Evolutionary conservation across 2,113 vertebrate species (phyloP).

Genomic region (Mesembrinibis cayennensis): DNA sequence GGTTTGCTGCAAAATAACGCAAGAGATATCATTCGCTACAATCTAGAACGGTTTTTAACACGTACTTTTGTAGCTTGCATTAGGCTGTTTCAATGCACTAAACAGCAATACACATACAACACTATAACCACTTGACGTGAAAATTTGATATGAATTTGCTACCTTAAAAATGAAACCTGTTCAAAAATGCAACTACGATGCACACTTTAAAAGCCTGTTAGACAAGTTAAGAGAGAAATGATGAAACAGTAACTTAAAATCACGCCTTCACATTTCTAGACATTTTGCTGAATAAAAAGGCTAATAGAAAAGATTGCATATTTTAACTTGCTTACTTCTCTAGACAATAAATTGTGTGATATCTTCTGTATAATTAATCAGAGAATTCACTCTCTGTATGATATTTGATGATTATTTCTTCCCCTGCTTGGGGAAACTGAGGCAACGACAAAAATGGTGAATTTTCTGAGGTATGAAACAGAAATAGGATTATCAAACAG

Average conservation of each 20-base stretch:
- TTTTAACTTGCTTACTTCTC: background rate
- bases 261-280: background rate
- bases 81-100: background rate
- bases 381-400: background rate
- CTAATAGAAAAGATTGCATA: background rate
- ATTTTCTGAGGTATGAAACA: background rate
- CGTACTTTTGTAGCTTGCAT: background rate
- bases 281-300: background rate
- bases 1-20: background rate
- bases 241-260: background rate
- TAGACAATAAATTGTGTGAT: background rate
- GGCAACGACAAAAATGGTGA: background rate
- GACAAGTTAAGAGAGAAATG: background rate
- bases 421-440: background rate
- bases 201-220: background rate
- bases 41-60: background rate
- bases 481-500: background rate
- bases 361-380: background rate
- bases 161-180: background rate
- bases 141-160: background rate
- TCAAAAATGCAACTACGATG: background rate
- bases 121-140: rapidly evolving
- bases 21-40: background rate
- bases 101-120: background rate
- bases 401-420: background rate